Base-by-base conservation (phyloP, 53 echinoderm and acorn worm genomes). In the Arbacia lixula region DNA sequence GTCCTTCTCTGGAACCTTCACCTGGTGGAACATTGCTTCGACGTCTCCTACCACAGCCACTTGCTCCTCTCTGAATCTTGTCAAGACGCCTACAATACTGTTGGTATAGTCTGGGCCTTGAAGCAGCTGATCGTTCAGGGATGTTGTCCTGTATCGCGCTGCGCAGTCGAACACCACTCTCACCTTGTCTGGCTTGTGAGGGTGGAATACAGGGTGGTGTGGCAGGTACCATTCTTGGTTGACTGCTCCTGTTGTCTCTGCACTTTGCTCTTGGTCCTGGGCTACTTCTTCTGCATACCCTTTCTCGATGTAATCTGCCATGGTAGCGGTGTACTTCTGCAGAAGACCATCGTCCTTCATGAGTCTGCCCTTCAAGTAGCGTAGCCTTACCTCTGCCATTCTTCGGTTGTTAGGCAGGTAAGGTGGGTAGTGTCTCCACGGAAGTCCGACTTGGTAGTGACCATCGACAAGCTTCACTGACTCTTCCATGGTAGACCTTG, bases 11-110 rank as follows among this genome's bases (percentile, higher is more conserved):
- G 87, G 33, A 16, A 87, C 87, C 36, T 61, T 58, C 16, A 87
- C 87, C 60, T 87, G 82, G 72, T 81, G 81, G 82, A 87, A 87
- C 82, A 87, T 79, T n/a, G 66, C 87, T 53, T 87, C 82, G 11
- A 87, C 63, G 71, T 87, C 87, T 31, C 56, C 87, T 50, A 71
- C 71, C 8, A 87, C 14, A 5, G 69, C 87, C 12, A 81, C 30
- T 41, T 55, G 27, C 22, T 87, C 42, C 25, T 80, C 68, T 12
- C 87, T 56, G 71, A 87, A 87, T 20, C 87, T 39, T 19, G 46
- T 42, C 21, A 87, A 54, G 0, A 87, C 71, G 31, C 60, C 81
- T 32, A 87, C 88, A 4, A 87, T 16, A 11, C 17, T 80, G 4
- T 87, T 87, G 4, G 56, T 87, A 36, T 64, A 56, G 17, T 79